phyloP scores from a whole-genome alignment of 2,888 invertebrate genomes.

The Hirtodrosophila histrioides region DNA sequence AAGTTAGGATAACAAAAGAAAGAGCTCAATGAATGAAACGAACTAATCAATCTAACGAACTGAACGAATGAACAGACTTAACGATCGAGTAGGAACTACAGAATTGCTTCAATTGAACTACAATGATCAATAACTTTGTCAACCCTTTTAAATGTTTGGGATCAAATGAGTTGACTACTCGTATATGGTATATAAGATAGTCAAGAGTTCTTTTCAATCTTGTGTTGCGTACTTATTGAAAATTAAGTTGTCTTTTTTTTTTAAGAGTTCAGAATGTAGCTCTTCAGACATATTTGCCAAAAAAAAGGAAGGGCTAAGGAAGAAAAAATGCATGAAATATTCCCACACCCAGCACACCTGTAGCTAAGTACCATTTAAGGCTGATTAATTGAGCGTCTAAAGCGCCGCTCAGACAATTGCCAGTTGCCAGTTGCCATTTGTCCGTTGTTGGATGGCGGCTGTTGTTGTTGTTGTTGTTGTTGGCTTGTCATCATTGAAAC shows the following conservation, averaged over 20 bases:
- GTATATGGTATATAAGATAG: no score
- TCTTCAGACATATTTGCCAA: conserved; percentile 1
- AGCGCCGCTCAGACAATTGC: conserved; percentile 52
- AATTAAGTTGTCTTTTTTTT: conserved; percentile 33
- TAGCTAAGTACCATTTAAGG: conserved; percentile 51
- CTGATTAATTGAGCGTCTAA: conserved; percentile 75
- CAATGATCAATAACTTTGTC: no score
- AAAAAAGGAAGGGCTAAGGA: conserved; percentile 4
- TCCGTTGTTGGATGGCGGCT: not conserved
- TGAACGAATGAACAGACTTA: no score
- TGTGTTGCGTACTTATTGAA: conserved; percentile 20
- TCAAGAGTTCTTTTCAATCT: no score
- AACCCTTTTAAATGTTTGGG: no score
- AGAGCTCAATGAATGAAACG: no score
- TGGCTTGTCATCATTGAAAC: conserved; percentile 57
- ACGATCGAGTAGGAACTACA: no score
- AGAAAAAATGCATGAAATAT: conserved; percentile 28
- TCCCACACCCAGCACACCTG: conserved; percentile 63
- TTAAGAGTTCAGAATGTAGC: not conserved
- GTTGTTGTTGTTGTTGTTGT: conserved; percentile 12
- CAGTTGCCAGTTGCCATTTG: conserved; percentile 20
- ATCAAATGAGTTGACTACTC: no score
- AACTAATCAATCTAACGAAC: no score
- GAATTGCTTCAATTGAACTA: no score
- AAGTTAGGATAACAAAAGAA: no score